Evolutionary conservation across 2,113 vertebrate genomes (phyloP), one percentile per base, ranked within the genome.

Genomic region (Eulemur rufifrons): DNA sequence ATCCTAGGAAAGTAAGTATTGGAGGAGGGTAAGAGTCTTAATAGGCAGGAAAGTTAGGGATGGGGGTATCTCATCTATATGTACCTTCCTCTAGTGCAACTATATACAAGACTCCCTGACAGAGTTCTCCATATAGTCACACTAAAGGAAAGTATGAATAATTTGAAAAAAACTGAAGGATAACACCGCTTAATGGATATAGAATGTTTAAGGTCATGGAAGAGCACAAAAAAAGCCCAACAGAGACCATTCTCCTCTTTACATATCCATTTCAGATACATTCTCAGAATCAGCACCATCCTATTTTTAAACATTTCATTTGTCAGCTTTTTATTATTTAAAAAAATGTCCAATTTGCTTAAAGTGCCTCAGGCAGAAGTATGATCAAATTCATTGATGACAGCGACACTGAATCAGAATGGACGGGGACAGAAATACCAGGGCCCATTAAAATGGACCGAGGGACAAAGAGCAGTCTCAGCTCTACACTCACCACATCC

Each of bases 241-340:
- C 29, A 50, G 66, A 93, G 42, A 52, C 37, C 54, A 45, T 88
- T 69, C 37, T 25, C 14, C 47, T 74, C 59, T 42, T 85, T 14
- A 54, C 29, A 77, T 17, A 54, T 64, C 21, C 27, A 50, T 52
- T 90, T 56, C 42, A 86, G 85, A 86, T 54, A 93, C 23, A 89
- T 78, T 92, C 86, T 93, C 54, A 37, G 95, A 96, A 91, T 98
- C 91, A 96, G 89, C 95, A 96, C 78, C 56, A 89, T 77, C 68
- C 93, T 97, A 97, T 97, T 97, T 97, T 98, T 97, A 95, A 96
- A 94, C 89, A 96, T 89, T 95, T 96, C 95, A 96, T 97, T 93
- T 89, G 82, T 97, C 86, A 97, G 86, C 50, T 89, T 96, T 97
- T 96, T 96, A 88, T 93, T 94, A 96, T 97, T 97, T 8, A 76